Evolutionary conservation across 1,140 invertebrate genomes (phyloP), one percentile per base, ranked within the genome.

Genomic region (Yoshiicerus persimilis): DNA sequence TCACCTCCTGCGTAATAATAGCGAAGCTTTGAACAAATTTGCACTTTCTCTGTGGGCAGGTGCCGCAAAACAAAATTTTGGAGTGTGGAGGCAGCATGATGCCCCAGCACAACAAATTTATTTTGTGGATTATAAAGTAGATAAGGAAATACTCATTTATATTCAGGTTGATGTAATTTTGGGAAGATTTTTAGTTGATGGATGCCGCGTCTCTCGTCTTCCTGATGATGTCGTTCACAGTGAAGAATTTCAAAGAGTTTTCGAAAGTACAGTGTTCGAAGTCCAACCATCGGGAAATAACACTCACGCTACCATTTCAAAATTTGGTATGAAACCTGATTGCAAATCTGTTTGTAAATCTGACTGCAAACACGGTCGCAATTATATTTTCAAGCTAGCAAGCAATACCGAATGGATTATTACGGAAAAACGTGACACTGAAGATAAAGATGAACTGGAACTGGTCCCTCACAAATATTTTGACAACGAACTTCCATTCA

Each of bases 121-220:
- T 20, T 80, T 23, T 10, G 8, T 20, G 2, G 20, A 80, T 4
- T n/a, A 36, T n/a, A n/a, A n/a, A 20, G 23, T n/a, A 2, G 75
- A 80, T 36, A 38, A 20, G 2, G 4, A 9, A 20, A 23, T 34
- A 34, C 11, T 0, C 8, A 32, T n/a, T 34, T 38, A 13, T 32
- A n/a, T 89, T 32, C 85, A 89, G 41, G 39, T 89, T 2, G 89
- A 89, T 66, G 27, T 89, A 3, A 83, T 88, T 9, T 20, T 25
- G 10, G 89, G 89, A 23, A 41, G 20, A 32, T 89, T 89, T 84
- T 32, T 89, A 0, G 89, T 89, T 6, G 64, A 89, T 56, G 89
- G 89, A 85, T 39, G n/a, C 4, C 89, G 87, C 5, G 66, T 84
- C 5, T 36, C 66, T 0, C 25, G 70, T 5, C 47, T 89, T 13